Percentiles rank a stretch among this genome's conserved stretches.
Evolutionary conservation across 2,113 vertebrate genomes (phyloP).

Genomic region (western clawed frog (Xenopus tropicalis)): UCB_Xtro_10.0 CM004450.2:57965501-57966000

Average conservation of each 20-base stretch:
- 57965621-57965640: too few relatives aligned
- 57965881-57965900: constrained; percentile 40
- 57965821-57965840: constrained; percentile 43
- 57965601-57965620: too few relatives aligned
- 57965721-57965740: constrained; percentile 11
- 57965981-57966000: neutral
- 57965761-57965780: constrained; percentile 19
- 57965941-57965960: neutral
- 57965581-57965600: too few relatives aligned
- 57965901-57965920: constrained; percentile 22
- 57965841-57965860: constrained; percentile 40
- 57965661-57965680: too few relatives aligned
- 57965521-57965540: too few relatives aligned
- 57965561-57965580: too few relatives aligned
- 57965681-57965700: too few relatives aligned
- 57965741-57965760: constrained; percentile 15
- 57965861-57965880: constrained; percentile 34
- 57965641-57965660: too few relatives aligned
- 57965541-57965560: too few relatives aligned
- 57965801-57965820: constrained; percentile 35
- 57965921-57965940: constrained; percentile 32
- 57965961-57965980: neutral
- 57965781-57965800: constrained; percentile 38
- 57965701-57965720: too few relatives aligned
- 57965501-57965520: too few relatives aligned